Evolutionary conservation across 2,113 vertebrate genomes (phyloP), one percentile per base, ranked within the genome.

Genomic region (Ondatra zibethicus): DNA sequence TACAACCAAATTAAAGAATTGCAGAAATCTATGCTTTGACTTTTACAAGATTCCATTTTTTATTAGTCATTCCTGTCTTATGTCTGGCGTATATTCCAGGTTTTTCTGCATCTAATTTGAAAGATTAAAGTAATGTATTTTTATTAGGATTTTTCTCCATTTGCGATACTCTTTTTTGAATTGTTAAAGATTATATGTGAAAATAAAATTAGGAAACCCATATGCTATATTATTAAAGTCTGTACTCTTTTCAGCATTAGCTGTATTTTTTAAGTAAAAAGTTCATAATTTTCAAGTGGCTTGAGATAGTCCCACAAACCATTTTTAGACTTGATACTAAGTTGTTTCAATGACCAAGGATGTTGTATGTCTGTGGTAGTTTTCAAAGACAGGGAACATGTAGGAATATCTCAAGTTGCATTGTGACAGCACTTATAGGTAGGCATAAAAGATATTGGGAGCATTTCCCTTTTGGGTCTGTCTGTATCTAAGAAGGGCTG

Each of bases 291-390:
- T 89, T 72, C 23, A 39, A 89, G 89, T 47, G 45, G 31, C 77
- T 93, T 81, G 21, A 63, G 96, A 82, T 93, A 90, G 45, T 70
- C 42, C 12, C 27, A 88, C 33, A 39, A 45, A 55, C 93, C 84
- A 78, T 72, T 90, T 96, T 96, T 95, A 96, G 91, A 81, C 92
- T 92, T 76, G 63, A 91, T 96, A 86, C 70, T 96, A 91, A 82
- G 70, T 73, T 5, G 82, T 84, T 92, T 89, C n/a, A 91, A 0
- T 91, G 81, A 2, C 65, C 42, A 36, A 25, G 10, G 70, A 29
- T 95, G 2, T 76, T 94, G 89, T 93, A 25, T 80, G 29, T 55
- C 85, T 29, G 3, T 90, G 66, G 29, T 92, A 77, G 58, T 95
- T 55, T 96, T 92, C 42, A 82, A 58, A 82, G 45, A 8, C 47